Conservation (phyloP, 2,797 vertebrate species). For the Sebastiscus tertius region DNA sequence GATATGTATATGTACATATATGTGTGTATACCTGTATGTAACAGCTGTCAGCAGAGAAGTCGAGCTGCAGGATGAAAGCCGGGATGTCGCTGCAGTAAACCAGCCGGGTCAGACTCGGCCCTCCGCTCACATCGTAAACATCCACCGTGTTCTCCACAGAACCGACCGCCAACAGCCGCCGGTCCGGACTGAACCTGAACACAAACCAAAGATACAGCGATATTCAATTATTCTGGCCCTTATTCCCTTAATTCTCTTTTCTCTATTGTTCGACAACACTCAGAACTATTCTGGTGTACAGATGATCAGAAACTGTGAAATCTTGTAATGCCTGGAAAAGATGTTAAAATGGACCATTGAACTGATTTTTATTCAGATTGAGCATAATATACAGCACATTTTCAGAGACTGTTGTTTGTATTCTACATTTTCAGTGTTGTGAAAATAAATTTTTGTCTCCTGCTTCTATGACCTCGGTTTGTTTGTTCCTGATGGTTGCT, state of each 20-base stretch:
- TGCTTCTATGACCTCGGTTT: no score
- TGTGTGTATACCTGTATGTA: slow-evolving; percentile 86
- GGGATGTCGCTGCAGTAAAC: slow-evolving; percentile 95
- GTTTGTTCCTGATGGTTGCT: no score
- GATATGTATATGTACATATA: background rate
- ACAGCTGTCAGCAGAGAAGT: slow-evolving; percentile 93
- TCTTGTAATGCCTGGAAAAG: no score
- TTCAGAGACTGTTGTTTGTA: background rate
- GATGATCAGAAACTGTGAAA: no score
- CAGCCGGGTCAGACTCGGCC: slow-evolving; percentile 90
- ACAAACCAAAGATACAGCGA: background rate
- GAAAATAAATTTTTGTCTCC: background rate
- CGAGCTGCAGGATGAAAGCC: slow-evolving; percentile 94
- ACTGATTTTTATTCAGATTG: background rate
- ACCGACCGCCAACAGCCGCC: slow-evolving; percentile 89
- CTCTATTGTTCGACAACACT: no score
- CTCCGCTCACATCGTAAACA: slow-evolving; percentile 88
- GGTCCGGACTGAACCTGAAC: slow-evolving; percentile 92
- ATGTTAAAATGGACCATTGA: fast-evolving
- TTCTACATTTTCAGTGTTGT: background rate
- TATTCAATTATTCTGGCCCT: background rate
- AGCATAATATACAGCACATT: background rate
- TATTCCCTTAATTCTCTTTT: background rate
- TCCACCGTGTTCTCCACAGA: slow-evolving; percentile 93
- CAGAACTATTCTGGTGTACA: no score